Percentiles rank a stretch among this genome's conserved stretches.
Conservation (phyloP, 2,797 vertebrate species). For the Squalus acanthias region DNA sequence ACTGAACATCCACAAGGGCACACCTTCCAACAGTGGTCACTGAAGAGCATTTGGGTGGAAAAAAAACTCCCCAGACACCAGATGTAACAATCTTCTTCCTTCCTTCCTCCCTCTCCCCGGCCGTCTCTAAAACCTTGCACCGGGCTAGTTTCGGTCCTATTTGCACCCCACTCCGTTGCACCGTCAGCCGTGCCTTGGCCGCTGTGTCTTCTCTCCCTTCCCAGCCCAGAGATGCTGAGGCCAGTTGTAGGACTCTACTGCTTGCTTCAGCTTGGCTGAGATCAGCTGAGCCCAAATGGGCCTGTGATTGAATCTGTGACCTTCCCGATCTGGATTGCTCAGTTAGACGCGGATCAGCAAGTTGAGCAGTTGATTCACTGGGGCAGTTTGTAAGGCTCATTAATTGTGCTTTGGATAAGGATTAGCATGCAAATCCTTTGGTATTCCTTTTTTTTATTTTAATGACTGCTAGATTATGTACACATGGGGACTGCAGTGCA, state of each 20-base stretch:
- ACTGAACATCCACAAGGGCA: neutral
- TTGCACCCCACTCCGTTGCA: too few species aligned
- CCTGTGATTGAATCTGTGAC: neutral
- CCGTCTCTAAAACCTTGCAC: neutral
- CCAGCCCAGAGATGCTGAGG: neutral
- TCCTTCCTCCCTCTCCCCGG: too few species aligned
- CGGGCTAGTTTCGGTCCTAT: neutral
- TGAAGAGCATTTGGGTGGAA: too few species aligned
- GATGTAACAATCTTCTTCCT: too few species aligned
- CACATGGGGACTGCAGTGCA: neutral
- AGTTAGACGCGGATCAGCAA: neutral
- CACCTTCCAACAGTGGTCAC: neutral
- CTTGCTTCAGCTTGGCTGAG: neutral
- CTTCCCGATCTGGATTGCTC: neutral
- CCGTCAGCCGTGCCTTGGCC: neutral
- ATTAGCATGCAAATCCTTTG: slow-evolving; percentile 15
- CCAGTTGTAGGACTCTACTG: neutral
- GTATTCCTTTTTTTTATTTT: neutral
- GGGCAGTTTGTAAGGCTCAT: neutral
- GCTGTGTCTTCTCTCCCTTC: neutral
- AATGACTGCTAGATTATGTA: neutral
- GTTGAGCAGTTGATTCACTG: neutral
- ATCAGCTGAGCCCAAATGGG: neutral
- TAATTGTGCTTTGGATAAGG: neutral
- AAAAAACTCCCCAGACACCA: neutral